phyloP scores from a whole-genome alignment of 92 coral and sea anemone species.

The Galaxea fascicularis region DNA sequence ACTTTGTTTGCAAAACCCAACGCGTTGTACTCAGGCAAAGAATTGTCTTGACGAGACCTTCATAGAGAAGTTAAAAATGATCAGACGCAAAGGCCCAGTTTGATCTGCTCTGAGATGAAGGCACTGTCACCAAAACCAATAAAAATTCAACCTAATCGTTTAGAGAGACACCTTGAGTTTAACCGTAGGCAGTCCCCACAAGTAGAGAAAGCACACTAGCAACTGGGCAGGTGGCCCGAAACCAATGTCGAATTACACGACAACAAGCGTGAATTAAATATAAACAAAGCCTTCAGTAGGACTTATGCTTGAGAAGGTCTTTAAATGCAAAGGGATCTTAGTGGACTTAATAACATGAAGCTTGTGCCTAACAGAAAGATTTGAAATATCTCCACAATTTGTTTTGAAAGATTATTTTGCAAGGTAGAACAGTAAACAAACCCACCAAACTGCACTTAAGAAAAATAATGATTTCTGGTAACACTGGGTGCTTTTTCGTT shows the following conservation, averaged over 20 bases:
- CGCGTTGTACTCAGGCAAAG: background rate
- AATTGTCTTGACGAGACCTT: too few relatives aligned
- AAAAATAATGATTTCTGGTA: too few relatives aligned
- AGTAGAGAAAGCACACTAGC: background rate
- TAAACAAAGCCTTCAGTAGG: conserved; percentile 5
- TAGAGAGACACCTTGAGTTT: conserved; percentile 22
- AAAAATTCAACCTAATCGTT: conserved; percentile 20
- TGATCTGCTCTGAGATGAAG: background rate
- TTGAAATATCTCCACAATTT: too few relatives aligned
- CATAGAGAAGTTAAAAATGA: background rate
- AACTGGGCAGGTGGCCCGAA: conserved; percentile 32
- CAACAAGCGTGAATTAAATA: conserved; percentile 1
- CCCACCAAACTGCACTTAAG: too few relatives aligned
- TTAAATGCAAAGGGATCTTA: background rate
- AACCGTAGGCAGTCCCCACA: conserved; percentile 44
- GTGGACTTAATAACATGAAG: too few relatives aligned
- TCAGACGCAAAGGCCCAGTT: background rate
- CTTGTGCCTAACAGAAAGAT: too few relatives aligned
- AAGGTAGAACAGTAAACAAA: too few relatives aligned
- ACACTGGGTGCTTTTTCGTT: too few relatives aligned
- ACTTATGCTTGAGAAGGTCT: background rate
- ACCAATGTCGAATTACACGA: conserved; percentile 18
- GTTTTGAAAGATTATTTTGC: too few relatives aligned
- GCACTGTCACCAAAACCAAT: background rate
- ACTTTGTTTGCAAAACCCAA: background rate